Percentiles rank a stretch among this genome's conserved stretches.
phyloP scores from a whole-genome alignment of 2,113 vertebrate genomes.

The Neodontobutis hainanensis region DNA sequence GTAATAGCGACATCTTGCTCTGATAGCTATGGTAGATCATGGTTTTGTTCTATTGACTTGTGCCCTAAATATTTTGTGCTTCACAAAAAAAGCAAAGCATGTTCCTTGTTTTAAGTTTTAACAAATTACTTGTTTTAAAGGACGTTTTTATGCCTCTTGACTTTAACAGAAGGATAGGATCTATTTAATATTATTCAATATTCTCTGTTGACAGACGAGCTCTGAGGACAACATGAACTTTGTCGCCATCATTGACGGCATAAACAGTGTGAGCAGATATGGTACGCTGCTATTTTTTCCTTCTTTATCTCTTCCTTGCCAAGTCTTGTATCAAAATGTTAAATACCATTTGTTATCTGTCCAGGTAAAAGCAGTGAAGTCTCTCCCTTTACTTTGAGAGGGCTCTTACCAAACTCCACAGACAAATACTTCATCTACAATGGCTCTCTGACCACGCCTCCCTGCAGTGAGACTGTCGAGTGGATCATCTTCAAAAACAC shows the following conservation, averaged over 20 bases:
- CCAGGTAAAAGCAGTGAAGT: constrained; percentile 86
- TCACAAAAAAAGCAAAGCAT: no score
- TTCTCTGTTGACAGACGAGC: constrained; percentile 80
- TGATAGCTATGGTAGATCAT: no score
- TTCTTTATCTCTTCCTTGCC: not conserved
- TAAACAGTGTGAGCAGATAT: constrained; percentile 89
- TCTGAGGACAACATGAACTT: constrained; percentile 88
- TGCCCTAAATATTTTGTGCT: no score
- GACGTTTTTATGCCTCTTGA: no score
- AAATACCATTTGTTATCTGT: not conserved
- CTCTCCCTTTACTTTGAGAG: constrained; percentile 82
- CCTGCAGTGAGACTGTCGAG: constrained; percentile 91
- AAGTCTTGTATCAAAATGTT: not conserved
- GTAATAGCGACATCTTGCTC: no score
- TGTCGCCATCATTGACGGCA: constrained; percentile 83
- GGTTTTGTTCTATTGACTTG: no score
- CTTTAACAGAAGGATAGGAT: no score
- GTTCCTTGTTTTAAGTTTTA: no score
- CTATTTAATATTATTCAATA: not conserved
- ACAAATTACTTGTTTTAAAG: no score
- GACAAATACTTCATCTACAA: constrained; percentile 96
- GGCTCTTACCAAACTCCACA: constrained; percentile 89
- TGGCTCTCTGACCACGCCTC: constrained; percentile 91
- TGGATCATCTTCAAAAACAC: constrained; percentile 96
- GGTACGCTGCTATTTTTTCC: constrained; percentile 75